Conservation (phyloP, 2,113 vertebrate genomes). For the Ammospiza caudacuta region DNA sequence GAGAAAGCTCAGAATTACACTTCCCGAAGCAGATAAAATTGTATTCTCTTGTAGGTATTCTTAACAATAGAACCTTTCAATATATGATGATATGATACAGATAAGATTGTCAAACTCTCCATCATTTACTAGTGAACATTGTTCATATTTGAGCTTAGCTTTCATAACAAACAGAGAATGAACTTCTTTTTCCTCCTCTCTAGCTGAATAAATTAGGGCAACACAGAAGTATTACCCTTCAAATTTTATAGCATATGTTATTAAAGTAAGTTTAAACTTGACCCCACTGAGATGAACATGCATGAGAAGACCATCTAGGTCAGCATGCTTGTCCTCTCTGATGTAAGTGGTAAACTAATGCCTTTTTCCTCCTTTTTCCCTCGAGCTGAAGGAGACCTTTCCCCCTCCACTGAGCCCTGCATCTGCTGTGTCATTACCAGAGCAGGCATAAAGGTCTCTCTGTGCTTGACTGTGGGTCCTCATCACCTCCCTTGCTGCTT, state of each 20-base stretch:
- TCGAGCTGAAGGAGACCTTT: conserved; percentile 6
- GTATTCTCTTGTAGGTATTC: conserved; percentile 42
- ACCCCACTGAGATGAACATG: neutral
- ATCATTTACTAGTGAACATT: conserved; percentile 46
- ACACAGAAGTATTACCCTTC: neutral
- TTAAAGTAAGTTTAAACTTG: conserved; percentile 10
- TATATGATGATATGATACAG: conserved; percentile 37
- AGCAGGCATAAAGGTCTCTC: neutral
- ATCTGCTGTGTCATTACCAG: neutral
- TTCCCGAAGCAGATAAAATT: conserved; percentile 16
- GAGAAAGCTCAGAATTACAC: conserved; percentile 37
- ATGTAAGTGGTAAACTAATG: neutral
- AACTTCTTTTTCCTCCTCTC: conserved; percentile 4
- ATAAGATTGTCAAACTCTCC: conserved; percentile 63
- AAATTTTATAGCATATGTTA: neutral
- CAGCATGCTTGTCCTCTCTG: neutral
- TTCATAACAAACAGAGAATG: conserved; percentile 61
- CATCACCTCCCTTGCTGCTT: neutral
- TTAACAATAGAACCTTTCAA: conserved; percentile 64
- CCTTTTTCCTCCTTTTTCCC: neutral
- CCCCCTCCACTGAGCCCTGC: neutral
- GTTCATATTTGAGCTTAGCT: conserved; percentile 46
- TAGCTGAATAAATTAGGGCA: conserved; percentile 37
- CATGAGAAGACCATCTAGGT: neutral
- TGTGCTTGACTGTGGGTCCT: neutral